Conservation (phyloP, 2,888 invertebrate species). For the Caenorhabditis sp. region DNA sequence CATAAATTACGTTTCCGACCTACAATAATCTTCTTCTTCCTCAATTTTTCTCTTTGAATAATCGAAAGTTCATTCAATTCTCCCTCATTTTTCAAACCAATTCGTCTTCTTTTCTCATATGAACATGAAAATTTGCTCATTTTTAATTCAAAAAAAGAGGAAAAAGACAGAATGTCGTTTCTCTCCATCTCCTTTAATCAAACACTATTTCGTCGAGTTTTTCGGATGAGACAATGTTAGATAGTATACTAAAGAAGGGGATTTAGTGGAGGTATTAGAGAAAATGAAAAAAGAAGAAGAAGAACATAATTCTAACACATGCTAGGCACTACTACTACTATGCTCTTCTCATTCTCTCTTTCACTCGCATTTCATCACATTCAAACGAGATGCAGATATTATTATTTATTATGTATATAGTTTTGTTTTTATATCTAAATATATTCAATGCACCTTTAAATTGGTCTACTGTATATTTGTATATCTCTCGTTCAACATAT, state of each 20-base stretch:
- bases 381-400: slow-evolving; percentile 15
- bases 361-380: slow-evolving; percentile 41
- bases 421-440: no score
- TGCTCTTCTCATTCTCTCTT: background rate
- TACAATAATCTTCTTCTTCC: no score
- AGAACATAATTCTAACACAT: slow-evolving; percentile 1
- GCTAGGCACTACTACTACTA: background rate
- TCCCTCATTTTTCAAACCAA: background rate
- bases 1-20: no score
- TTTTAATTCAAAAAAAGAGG: slow-evolving; percentile 1
- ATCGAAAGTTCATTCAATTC: background rate
- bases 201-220: background rate
- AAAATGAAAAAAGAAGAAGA: slow-evolving; percentile 8
- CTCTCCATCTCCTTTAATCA: background rate
- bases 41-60: no score
- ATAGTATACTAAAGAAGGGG: slow-evolving; percentile 13
- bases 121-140: background rate
- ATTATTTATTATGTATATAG: no score
- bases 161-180: background rate
- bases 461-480: no score
- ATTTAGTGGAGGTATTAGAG: background rate
- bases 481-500: no score
- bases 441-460: no score
- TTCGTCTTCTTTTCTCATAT: background rate
- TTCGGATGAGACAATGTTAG: background rate